Base-by-base conservation (phyloP, 2,797 vertebrate species). In the Sebastiscus tertius region DNA sequence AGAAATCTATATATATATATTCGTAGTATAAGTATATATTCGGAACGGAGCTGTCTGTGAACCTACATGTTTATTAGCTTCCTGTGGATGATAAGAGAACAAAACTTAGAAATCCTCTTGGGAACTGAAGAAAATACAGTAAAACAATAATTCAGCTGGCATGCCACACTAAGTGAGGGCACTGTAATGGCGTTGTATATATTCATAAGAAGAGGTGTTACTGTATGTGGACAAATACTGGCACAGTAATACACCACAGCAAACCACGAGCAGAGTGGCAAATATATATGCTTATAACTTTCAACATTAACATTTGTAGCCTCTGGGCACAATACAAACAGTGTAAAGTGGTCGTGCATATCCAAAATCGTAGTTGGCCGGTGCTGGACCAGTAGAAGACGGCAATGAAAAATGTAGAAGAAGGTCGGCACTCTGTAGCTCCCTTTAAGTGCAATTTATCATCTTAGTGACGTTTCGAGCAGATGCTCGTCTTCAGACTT, bases 301-400 rank as follows among this genome's bases (percentile, higher is more conserved):
- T 72, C 13, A 31, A 58, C 59, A 36, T 8, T 39, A 39, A 69
- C 56, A 76, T 84, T 11, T 70, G 33, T 42, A 55, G 33, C 27
- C 46, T 83, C 72, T 75, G 36, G 42, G 34, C 71, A 87, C n/a
- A 64, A 80, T 14, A 85, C 49, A 77, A 58, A 88, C 9, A 81
- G 8, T 4, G 16, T 49, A 49, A 49, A 49, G 42, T 49, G 42
- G 42, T 49, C 42, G 16, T 16, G 7, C 42, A 46, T 46, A 46
- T 18, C 42, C 42, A 49, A 49, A 49, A 49, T 7, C 1, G 42
- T 20, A 49, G 16, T 49, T 49, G 42, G 1, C 42, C 16, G 7
- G 42, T 49, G 42, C 16, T 49, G 42, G 42, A 49, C 42, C 16
- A 49, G 42, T 8, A 49, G 42, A 49, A 49, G 42, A 49, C 42